These are phyloP conservation scores for Taenioides sp. DNA, from an alignment of 2,797 vertebrate species.

Conservation along the genomic window DNA sequence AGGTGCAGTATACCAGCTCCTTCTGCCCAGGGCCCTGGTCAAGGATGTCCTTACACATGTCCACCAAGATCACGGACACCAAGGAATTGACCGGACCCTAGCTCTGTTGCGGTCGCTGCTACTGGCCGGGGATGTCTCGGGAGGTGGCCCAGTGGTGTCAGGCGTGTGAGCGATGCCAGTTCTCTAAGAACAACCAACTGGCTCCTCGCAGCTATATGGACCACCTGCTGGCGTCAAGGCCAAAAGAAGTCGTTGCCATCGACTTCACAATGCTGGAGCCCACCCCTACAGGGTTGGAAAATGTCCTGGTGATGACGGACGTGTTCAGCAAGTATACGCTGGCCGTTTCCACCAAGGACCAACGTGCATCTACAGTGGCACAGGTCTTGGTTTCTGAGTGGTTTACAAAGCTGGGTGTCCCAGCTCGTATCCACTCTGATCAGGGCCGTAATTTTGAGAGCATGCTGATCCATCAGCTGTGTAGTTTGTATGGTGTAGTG, in stretches of 20 bases:
- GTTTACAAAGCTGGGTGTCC: constrained; percentile 1
- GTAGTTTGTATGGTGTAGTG: too few species aligned
- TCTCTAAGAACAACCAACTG: neutral
- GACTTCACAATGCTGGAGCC: constrained; percentile 20
- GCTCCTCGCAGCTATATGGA: neutral
- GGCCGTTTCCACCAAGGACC: constrained; percentile 8
- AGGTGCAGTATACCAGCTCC: too few species aligned
- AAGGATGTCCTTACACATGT: too few species aligned
- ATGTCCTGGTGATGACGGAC: constrained; percentile 19
- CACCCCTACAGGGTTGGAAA: neutral
- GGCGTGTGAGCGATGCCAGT: constrained; percentile 9
- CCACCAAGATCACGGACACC: too few species aligned
- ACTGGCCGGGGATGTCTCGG: too few species aligned
- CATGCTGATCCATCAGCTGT: too few species aligned
- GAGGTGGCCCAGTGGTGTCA: too few species aligned
- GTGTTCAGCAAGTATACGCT: constrained; percentile 16
- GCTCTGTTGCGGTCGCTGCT: neutral
- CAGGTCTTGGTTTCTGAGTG: neutral
- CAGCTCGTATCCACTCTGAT: too few species aligned
- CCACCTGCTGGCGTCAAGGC: neutral
- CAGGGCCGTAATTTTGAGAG: too few species aligned
- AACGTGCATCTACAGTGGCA: constrained; percentile 3
- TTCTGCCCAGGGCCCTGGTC: too few species aligned
- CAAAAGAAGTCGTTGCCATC: constrained; percentile 16
- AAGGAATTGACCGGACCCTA: too few species aligned